These are phyloP conservation scores for Leucoraja ocellata DNA, from an alignment of 2,797 vertebrate genomes.

Conservation along the genomic window DNA sequence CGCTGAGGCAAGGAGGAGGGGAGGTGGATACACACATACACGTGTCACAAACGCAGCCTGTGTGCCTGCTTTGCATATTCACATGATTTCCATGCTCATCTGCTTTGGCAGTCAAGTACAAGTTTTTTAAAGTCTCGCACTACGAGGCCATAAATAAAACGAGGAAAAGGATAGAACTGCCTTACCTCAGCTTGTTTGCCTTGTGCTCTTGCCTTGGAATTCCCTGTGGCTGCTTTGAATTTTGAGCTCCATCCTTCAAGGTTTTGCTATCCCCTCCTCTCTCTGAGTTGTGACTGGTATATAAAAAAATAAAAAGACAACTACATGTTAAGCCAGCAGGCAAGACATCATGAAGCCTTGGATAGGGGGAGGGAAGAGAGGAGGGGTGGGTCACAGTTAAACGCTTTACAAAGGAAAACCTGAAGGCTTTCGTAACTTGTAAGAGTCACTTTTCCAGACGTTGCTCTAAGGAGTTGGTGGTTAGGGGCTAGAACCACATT, in stretches of 20 bases:
- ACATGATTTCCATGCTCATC: slow-evolving; percentile 61
- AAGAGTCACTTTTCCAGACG: slow-evolving; percentile 39
- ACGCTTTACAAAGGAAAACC: slow-evolving; percentile 83
- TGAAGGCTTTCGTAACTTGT: slow-evolving; percentile 54
- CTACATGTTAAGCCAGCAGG: slow-evolving; percentile 64
- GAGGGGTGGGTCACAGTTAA: slow-evolving; percentile 92
- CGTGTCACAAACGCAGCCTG: slow-evolving; percentile 64
- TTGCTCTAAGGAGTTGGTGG: slow-evolving; percentile 34
- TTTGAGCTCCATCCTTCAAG: slow-evolving; percentile 73
- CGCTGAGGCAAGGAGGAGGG: slow-evolving; percentile 58
- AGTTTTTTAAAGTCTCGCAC: slow-evolving; percentile 52
- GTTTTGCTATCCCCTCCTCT: slow-evolving; percentile 53
- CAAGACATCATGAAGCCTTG: slow-evolving; percentile 61
- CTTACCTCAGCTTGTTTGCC: slow-evolving; percentile 80
- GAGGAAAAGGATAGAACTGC: slow-evolving; percentile 61
- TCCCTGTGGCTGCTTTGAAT: slow-evolving; percentile 58
- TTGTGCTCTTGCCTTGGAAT: slow-evolving; percentile 57
- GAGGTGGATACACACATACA: slow-evolving; percentile 65
- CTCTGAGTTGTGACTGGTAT: slow-evolving; percentile 56
- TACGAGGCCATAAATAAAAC: slow-evolving; percentile 48
- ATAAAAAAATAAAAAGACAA: slow-evolving; percentile 53
- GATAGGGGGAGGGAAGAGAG: slow-evolving; percentile 72
- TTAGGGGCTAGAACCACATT: slow-evolving; percentile 32
- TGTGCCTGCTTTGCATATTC: slow-evolving; percentile 63
- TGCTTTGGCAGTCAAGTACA: slow-evolving; percentile 54